Evolutionary conservation across 2,113 vertebrate genomes (phyloP).

Genomic region (Grammomys dolichurus): DNA sequence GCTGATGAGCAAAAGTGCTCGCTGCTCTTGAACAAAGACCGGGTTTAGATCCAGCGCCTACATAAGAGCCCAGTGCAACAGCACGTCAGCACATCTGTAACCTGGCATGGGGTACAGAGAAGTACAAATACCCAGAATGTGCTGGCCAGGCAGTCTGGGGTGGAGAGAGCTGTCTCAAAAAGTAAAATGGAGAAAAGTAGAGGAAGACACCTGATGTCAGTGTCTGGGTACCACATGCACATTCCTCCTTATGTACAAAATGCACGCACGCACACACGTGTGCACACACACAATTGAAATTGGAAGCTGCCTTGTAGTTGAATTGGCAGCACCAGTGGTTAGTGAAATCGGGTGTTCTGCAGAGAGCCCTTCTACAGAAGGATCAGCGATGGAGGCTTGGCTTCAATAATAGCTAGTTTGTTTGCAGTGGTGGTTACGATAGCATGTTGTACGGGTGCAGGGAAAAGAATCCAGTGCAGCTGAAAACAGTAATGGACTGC

Average conservation of each 20-base stretch:
- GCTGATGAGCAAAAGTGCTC: too few species aligned
- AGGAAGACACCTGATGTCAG: not conserved
- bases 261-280: not conserved
- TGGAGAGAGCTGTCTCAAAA: not conserved
- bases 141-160: not conserved
- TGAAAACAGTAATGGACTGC: not conserved
- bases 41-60: not conserved
- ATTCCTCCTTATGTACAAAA: not conserved
- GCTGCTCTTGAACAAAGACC: not conserved
- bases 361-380: not conserved
- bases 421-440: not conserved
- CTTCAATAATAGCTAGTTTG: not conserved
- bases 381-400: not conserved
- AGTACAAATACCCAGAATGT: not conserved
- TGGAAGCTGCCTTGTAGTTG: not conserved
- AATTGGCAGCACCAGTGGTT: not conserved
- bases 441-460: not conserved
- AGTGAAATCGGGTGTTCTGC: not conserved
- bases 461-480: not conserved
- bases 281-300: not conserved
- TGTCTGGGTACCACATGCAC: not conserved
- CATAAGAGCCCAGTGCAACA: not conserved
- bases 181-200: not conserved
- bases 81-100: not conserved
- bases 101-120: not conserved